These are phyloP conservation scores for Oncorhynchus gorbuscha DNA, from an alignment of 2,113 vertebrate genomes.

Conservation along the genomic window DNA sequence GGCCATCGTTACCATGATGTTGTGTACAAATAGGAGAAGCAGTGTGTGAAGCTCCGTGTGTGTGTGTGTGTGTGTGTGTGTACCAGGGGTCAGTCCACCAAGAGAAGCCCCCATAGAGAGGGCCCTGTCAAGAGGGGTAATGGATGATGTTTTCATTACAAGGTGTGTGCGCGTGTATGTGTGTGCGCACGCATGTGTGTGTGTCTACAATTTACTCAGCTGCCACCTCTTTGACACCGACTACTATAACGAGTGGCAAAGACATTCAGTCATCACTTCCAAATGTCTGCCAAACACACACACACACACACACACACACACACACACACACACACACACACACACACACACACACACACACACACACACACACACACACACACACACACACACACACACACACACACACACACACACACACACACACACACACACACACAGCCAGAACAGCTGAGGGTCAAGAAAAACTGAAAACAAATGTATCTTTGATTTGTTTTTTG, in stretches of 20 bases:
- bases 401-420: neutral
- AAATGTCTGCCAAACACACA: conserved; percentile 57
- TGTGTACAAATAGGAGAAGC: no score
- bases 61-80: conserved; percentile 3
- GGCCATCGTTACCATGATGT: no score
- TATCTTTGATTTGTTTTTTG: no score
- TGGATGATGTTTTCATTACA: conserved; percentile 94
- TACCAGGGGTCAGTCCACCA: conserved; percentile 73
- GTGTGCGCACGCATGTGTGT: conserved; percentile 19
- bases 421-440: neutral
- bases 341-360: no score
- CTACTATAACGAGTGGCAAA: conserved; percentile 69
- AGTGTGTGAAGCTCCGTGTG: no score
- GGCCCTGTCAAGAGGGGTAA: conserved; percentile 84
- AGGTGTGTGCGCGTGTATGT: conserved; percentile 64
- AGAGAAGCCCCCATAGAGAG: conserved; percentile 78
- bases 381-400: no score
- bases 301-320: conserved; percentile 34
- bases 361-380: no score
- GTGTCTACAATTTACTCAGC: conserved; percentile 78
- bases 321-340: conserved; percentile 27
- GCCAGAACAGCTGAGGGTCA: conserved; percentile 45
- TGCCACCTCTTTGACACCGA: conserved; percentile 75
- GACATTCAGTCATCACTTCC: conserved; percentile 73
- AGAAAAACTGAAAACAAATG: conserved; percentile 12